Base-by-base conservation (phyloP, 2,888 invertebrate genomes). In the Parapristionchus giblindavisi region DNA sequence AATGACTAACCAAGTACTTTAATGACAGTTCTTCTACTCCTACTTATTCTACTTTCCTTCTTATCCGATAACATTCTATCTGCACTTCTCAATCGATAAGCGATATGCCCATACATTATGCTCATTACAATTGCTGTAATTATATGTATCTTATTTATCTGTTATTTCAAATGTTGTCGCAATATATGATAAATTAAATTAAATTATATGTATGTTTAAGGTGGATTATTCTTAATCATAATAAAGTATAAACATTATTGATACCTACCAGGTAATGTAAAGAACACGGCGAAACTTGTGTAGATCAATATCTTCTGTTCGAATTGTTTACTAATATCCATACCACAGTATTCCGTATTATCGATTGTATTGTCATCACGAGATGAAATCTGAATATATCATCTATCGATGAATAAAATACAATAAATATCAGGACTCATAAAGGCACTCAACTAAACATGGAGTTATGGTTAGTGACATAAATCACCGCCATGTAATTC, bases 21-120 rank as follows among this genome's bases (percentile, higher is more conserved):
- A 32, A 83, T 63, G 14, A 83, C 81, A 56, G 60, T 77, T 83
- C 75, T 77, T 65, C 65, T 80, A 32, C 75, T 77, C 51, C 58
- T 66, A 71, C 75, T 76, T 74, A 80, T 75, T 66, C 65, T 43
- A 38, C 63, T 79, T 61, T 36, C 76, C 76, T 34, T 74, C 38
- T 71, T 70, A 34, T 72, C 74, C 29, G 63, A 43, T 1, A 65
- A 43, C 48, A 71, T 75, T 36, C 51, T 48, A 54, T 83, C 80
- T 5, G 81, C 78, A 1, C 75, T 73, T 3, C 80, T 70, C 17
- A 87, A 75, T 38, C 78, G 78, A 3, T 82, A 43, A 24, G 84
- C 84, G 56, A 87, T 87, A 75, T 87, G 87, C 5, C 78, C 77
- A 68, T 88, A 87, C 74, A 88, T 84, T 3, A 84, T 76, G 8